Evolutionary conservation across 2,888 invertebrate species (phyloP).

Genomic region (Rhyacophila evoluta): DNA sequence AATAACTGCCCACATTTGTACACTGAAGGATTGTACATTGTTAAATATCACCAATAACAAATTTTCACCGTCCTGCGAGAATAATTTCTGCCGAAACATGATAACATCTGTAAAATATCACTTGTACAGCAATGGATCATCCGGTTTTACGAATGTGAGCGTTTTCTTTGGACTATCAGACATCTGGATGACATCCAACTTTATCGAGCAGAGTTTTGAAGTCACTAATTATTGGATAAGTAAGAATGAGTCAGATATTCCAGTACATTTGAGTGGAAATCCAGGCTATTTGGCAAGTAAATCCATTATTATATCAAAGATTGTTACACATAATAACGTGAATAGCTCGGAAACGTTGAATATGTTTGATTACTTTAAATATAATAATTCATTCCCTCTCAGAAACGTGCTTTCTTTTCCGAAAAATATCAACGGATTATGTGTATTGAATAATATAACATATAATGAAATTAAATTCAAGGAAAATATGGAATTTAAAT

Average conservation of each 20-base stretch:
- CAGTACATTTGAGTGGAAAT: slow-evolving; percentile 70
- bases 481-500: slow-evolving; percentile 59
- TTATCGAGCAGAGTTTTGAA: slow-evolving; percentile 38
- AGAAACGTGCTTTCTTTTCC: slow-evolving; percentile 60
- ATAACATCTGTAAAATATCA: slow-evolving; percentile 43
- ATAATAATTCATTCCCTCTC: slow-evolving; percentile 52
- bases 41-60: slow-evolving; percentile 35
- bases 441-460: slow-evolving; percentile 57
- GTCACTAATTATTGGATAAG: slow-evolving; percentile 37
- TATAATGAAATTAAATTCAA: slow-evolving; percentile 60
- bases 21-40: slow-evolving; percentile 25
- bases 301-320: slow-evolving; percentile 65
- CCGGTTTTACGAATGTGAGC: slow-evolving; percentile 48
- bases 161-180: slow-evolving; percentile 42
- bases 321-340: slow-evolving; percentile 33
- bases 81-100: slow-evolving; percentile 33
- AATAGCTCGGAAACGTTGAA: slow-evolving; percentile 55
- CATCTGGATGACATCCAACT: slow-evolving; percentile 21
- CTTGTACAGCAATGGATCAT: slow-evolving; percentile 48
- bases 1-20: slow-evolving; percentile 30
- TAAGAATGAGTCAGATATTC: slow-evolving; percentile 56
- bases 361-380: slow-evolving; percentile 40
- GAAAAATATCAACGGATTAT: slow-evolving; percentile 58
- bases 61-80: slow-evolving; percentile 12
- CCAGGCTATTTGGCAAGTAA: slow-evolving; percentile 75